Base-by-base conservation (phyloP, 2,113 vertebrate species). In the Zosterops lateralis region DNA sequence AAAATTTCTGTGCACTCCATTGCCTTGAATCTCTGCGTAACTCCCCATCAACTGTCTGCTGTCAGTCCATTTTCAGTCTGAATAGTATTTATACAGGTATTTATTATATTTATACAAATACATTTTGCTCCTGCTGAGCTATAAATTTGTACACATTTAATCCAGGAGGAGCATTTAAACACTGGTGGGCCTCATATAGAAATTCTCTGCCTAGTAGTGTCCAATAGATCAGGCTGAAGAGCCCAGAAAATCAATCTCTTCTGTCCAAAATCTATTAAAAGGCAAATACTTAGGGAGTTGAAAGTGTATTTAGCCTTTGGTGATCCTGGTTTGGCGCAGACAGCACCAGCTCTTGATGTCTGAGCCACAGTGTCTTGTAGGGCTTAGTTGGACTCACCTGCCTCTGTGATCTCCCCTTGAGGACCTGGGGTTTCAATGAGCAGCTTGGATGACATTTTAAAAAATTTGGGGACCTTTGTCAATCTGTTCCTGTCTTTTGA, bases 11-110 rank as follows among this genome's bases (percentile, higher is more conserved):
- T 58, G 16, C 2, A 3, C 4, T 68, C 18, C 24, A 10, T 53
- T 74, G 17, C 40, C 44, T 64, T 65, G 22, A 87, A n/a, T 28
- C 26, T 65, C 22, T 22, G 5, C 8, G 8, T 58, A 78, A 22
- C 6, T 75, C 14, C n/a, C 9, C 28, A 54, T 6, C 0, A 1
- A 3, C 4, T 32, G 6, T 25, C 24, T 84, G 12, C 19, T 82
- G 5, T 40, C 54, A 61, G 29, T 80, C 32, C 38, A 6, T 58
- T 87, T 91, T 80, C 20, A 36, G 36, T 70, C 45, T 51, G 16
- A 65, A 34, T 36, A 40, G 9, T 34, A 14, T 58, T 84, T 77
- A 11, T 44, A 40, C 34, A 31, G 8, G 7, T 42, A 25, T 64
- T 74, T 89, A 14, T 72, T 58, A 28, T 51, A 48, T n/a, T 78